Evolutionary conservation across 2,113 vertebrate genomes (phyloP).

Genomic region (Setophaga petechia): DNA sequence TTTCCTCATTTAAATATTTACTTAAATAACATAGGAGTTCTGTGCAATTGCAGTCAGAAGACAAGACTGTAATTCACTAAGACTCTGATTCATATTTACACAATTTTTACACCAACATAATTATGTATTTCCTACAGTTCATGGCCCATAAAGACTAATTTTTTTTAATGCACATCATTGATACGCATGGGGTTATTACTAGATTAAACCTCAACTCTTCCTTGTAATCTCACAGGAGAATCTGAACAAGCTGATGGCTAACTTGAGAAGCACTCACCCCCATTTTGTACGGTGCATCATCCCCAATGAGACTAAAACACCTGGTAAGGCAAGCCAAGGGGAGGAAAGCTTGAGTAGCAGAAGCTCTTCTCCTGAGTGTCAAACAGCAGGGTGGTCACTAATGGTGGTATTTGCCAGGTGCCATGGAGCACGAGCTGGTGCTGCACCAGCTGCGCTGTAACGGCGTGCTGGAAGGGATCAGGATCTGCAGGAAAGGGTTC

Average conservation of each 20-base stretch:
- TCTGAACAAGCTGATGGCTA: constrained; percentile 76
- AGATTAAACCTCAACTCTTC: too few species aligned
- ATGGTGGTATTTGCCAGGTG: constrained; percentile 49
- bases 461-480: constrained; percentile 14
- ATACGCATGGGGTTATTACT: too few species aligned
- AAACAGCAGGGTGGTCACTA: not conserved
- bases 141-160: too few species aligned
- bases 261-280: not conserved
- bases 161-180: too few species aligned
- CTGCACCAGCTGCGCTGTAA: constrained; percentile 74
- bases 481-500: constrained; percentile 45
- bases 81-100: too few species aligned
- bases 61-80: too few species aligned
- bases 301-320: constrained; percentile 95
- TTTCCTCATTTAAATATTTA: too few species aligned
- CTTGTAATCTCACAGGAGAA: constrained; percentile 78
- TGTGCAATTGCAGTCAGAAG: too few species aligned
- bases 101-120: too few species aligned
- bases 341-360: not conserved
- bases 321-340: constrained; percentile 73
- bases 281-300: constrained; percentile 79
- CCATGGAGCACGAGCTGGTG: constrained; percentile 87
- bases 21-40: too few species aligned
- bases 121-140: too few species aligned
- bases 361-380: not conserved